Evolutionary conservation across 2,113 vertebrate genomes (phyloP), one percentile per base, ranked within the genome.

Genomic region (Loxodonta africana): DNA sequence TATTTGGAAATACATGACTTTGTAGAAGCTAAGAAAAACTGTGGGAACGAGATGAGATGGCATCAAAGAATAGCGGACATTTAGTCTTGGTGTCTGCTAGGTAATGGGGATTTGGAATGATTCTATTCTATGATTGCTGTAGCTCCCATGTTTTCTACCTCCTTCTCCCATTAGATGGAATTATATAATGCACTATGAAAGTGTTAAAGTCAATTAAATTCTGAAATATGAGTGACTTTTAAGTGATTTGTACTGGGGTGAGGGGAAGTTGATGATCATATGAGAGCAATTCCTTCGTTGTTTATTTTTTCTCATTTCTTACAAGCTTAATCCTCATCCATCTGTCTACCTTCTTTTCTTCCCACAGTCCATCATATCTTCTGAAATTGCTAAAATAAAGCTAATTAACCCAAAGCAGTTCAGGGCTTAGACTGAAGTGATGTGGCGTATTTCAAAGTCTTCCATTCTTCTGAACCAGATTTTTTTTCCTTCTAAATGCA

Each of bases 401-500:
- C 93, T 97, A 87, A 57, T 91, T 97, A 95, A 96, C 91, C 57
- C 77, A 92, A 96, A 95, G 96, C 92, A 95, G 69, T 97, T 95
- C 89, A 90, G 94, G 96, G 78, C 93, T 83, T 90, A 97, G 74
- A 80, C 92, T 96, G 91, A 97, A 97, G 97, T 97, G 86, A 91
- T 97, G 65, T 48, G 63, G 60, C 96, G 41, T 97, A 93, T 91
- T 97, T 97, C 87, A 88, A 97, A 98, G 90, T 96, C 93, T 98
- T 97, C 96, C 95, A 23, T 95, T 97, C 96, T 98, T 98, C 98
- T 98, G 97, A 98, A 98, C 62, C 83, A 97, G 98, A 97, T 97
- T 96, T 97, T 97, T 97, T 98, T 97, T 96, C 98, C 98, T 98
- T 98, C 98, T 98, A 98, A 98, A 98, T 98, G 97, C 97, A 98